Conservation (phyloP, 2,888 invertebrate genomes). For the Heliconius aoede region DNA sequence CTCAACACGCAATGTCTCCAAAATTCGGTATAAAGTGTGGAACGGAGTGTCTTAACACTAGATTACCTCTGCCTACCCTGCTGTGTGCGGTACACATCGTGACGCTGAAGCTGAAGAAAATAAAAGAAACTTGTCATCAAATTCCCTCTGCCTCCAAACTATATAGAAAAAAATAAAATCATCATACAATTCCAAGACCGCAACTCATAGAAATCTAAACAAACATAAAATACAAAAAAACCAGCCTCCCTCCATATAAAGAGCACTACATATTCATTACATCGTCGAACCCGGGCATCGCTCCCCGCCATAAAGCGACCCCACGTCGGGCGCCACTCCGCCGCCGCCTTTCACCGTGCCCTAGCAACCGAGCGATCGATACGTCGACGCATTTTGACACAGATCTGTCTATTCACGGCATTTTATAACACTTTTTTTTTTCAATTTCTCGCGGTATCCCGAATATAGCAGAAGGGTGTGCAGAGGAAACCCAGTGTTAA, state of each 20-base stretch:
- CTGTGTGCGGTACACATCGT: no score
- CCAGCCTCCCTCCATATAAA: neutral
- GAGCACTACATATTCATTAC: constrained; percentile 21
- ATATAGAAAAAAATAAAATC: neutral
- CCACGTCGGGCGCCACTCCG: constrained; percentile 42
- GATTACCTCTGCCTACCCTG: no score
- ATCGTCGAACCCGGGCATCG: neutral
- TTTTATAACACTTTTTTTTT: neutral
- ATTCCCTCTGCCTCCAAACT: neutral
- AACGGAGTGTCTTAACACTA: no score
- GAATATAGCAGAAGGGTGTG: neutral
- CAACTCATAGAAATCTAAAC: neutral
- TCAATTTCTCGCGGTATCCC: neutral
- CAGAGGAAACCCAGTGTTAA: neutral
- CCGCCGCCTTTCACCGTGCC: constrained; percentile 32
- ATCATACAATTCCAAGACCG: neutral
- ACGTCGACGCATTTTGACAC: constrained; percentile 24
- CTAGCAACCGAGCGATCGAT: constrained; percentile 37
- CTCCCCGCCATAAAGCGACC: constrained; percentile 13
- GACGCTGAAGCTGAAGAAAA: no score
- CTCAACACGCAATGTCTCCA: no score
- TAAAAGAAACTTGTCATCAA: neutral
- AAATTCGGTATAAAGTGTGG: no score
- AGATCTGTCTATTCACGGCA: constrained; percentile 17
- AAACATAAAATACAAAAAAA: constrained; percentile 3